Evolutionary conservation across 2,113 vertebrate genomes (phyloP).

Genomic region (Ranitomeya variabilis): DNA sequence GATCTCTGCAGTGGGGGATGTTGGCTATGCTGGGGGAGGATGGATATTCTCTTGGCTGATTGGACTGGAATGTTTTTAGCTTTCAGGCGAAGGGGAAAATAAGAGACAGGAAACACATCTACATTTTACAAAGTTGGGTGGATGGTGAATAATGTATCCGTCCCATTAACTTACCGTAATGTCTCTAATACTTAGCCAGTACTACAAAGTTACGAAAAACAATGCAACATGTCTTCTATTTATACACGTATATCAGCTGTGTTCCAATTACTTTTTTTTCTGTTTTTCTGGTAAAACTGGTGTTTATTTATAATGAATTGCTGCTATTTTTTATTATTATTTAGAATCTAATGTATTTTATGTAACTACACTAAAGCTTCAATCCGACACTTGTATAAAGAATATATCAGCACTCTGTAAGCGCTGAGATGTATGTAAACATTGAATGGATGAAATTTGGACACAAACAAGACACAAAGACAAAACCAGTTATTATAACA

Average conservation of each 20-base stretch:
- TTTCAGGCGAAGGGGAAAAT: conserved; percentile 16
- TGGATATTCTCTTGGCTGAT: conserved; percentile 46
- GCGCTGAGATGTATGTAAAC: no score
- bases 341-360: neutral
- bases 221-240: neutral
- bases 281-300: neutral
- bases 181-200: neutral
- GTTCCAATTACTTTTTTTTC: neutral
- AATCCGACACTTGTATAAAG: no score
- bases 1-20: conserved; percentile 25
- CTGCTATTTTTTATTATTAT: neutral
- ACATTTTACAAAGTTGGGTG: conserved; percentile 17
- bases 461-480: no score
- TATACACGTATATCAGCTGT: neutral
- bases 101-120: conserved; percentile 44
- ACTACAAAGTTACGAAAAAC: neutral
- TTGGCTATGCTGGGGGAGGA: conserved; percentile 35
- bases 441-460: no score
- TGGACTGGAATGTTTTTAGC: conserved; percentile 45
- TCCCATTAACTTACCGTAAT: conserved; percentile 37
- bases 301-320: neutral
- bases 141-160: conserved; percentile 11
- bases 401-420: no score
- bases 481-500: no score
- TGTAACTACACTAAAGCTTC: neutral